Evolutionary conservation across 2,797 vertebrate genomes (phyloP), one percentile per base, ranked within the genome.

Genomic region (Tympanoctomys barrerae): DNA sequence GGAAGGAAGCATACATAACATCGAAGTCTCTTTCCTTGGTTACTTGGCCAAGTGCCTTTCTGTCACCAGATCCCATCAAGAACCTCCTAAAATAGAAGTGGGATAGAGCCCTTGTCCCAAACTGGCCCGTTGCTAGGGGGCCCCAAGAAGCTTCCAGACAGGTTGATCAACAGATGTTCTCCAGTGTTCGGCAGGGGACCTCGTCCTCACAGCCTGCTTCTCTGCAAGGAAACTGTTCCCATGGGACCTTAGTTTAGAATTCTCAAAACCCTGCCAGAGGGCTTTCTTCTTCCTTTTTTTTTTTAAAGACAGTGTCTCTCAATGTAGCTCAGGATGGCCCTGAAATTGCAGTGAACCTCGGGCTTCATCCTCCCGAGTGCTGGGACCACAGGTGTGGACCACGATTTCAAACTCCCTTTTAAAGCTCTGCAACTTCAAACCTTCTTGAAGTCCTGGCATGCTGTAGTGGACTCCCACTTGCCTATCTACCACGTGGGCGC

Each of bases 361-460:
- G 49, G 42, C 42, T 46, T 77, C 73, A 77, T 26, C 73, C 39
- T 77, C 73, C 73, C 14, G 7, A 46, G 22, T 46, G 39, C 39
- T 75, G 39, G 42, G 39, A 75, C 28, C 73, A 75, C 24, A 49
- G 42, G 24, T 6, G 5, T 75, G 24, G 73, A 26, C 42, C 42
- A 75, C 46, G 42, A 42, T 7, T 75, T 46, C 24, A 97, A 98
- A 97, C 79, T 94, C 92, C 96, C 97, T 97, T 98, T 97, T 97
- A 93, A 98, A 98, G 98, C 75, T 95, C 97, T 97, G 94, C 96
- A 98, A 97, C 96, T 98, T 97, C 89, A 96, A 96, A 97, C 97
- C 97, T 97, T 85, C 96, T 68, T 97, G 68, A 98, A 96, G 94
- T 94, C 95, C 88, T 96, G 86, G 97, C 92, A 97, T 97, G 96